Conservation (phyloP, 2,888 invertebrate species). For the Eretmocerus hayati region DNA sequence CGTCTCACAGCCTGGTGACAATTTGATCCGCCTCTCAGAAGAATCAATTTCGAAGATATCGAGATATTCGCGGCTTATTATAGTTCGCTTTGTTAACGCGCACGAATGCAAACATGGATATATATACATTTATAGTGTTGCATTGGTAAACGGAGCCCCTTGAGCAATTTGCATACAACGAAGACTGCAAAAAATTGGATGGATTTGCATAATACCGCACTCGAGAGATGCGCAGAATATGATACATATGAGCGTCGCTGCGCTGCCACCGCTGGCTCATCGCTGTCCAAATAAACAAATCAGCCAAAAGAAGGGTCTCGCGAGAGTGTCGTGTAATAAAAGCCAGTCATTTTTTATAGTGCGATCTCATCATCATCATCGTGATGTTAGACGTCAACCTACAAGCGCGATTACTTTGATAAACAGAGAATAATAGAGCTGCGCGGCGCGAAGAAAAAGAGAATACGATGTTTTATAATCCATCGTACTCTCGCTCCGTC, state of each 20-base stretch:
- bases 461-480: background rate
- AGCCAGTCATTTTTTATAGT: background rate
- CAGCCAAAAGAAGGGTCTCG: background rate
- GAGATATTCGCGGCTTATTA: no score
- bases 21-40: no score
- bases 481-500: no score
- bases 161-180: background rate
- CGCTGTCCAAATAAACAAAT: slow-evolving; percentile 4
- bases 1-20: no score
- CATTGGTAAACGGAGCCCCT: no score
- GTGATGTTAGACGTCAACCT: background rate
- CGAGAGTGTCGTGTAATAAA: background rate
- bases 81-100: no score
- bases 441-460: background rate
- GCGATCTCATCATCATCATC: background rate
- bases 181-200: background rate
- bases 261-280: background rate
- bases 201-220: background rate
- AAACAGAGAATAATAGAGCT: background rate
- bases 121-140: no score
- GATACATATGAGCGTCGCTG: no score
- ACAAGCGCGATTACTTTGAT: no score
- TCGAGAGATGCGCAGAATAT: no score
- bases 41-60: no score
- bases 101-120: no score